These are phyloP conservation scores for Neocrepidodera transversa DNA, from an alignment of 2,888 invertebrate genomes.

Conservation along the genomic window DNA sequence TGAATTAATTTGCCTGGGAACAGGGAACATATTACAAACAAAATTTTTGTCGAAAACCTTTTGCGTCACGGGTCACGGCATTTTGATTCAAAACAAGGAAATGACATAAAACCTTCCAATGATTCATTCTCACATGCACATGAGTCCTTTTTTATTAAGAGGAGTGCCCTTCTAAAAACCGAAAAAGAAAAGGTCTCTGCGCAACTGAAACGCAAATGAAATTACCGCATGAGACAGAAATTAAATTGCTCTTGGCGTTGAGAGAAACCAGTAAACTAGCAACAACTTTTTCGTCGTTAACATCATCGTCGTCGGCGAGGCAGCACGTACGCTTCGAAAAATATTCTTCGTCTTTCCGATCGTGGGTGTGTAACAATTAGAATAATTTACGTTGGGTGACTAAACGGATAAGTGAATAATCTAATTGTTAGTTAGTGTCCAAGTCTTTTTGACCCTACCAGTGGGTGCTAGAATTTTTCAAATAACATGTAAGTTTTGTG, in stretches of 20 bases:
- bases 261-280: conserved; percentile 21
- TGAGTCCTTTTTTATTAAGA: too few species aligned
- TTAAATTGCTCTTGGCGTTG: conserved; percentile 16
- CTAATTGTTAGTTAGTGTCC: conserved; percentile 3
- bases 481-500: conserved; percentile 22
- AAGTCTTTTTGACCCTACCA: conserved; percentile 6
- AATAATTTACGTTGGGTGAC: conserved; percentile 18
- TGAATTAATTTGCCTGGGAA: too few species aligned
- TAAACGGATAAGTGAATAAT: conserved; percentile 20
- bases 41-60: too few species aligned
- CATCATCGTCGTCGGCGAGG: conserved; percentile 9
- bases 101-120: too few species aligned
- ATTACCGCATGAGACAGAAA: not conserved
- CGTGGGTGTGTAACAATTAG: conserved; percentile 24
- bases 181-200: too few species aligned
- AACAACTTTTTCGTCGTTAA: conserved; percentile 10
- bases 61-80: too few species aligned
- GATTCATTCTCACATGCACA: too few species aligned
- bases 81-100: too few species aligned
- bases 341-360: not conserved
- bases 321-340: not conserved
- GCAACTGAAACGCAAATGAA: conserved; percentile 7
- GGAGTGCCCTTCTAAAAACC: too few species aligned
- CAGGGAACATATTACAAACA: too few species aligned
- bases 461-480: conserved; percentile 11